Conservation (phyloP, 2,113 vertebrate species). For the Nibea coibor region DNA sequence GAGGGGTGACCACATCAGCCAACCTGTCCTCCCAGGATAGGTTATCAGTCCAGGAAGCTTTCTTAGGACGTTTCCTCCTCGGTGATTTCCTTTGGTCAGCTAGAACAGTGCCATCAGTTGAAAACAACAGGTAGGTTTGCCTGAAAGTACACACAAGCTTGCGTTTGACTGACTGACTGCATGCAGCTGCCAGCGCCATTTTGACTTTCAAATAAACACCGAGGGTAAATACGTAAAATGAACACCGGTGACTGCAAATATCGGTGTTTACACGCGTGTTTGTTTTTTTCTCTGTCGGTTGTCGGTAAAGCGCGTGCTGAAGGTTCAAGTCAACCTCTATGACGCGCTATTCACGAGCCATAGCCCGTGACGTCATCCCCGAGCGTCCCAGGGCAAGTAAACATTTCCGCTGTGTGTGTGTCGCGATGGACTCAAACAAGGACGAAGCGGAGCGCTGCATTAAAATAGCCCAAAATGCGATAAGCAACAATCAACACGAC, state of each 20-base stretch:
- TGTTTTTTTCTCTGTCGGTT: background rate
- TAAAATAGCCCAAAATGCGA: constrained; percentile 88
- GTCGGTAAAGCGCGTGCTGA: background rate
- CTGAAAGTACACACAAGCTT: background rate
- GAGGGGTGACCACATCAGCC: constrained; percentile 82
- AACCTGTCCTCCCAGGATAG: constrained; percentile 83
- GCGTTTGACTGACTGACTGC: constrained; percentile 37
- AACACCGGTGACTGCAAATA: background rate
- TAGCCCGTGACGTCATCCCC: constrained; percentile 54
- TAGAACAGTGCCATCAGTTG: background rate
- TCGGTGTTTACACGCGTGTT: background rate
- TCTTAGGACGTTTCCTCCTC: constrained; percentile 35
- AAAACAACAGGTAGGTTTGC: constrained; percentile 27
- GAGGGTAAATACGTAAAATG: background rate
- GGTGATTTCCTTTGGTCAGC: background rate
- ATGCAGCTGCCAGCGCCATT: constrained; percentile 43
- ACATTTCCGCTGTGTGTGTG: constrained; percentile 76
- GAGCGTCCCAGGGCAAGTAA: constrained; percentile 74
- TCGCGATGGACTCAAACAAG: constrained; percentile 98
- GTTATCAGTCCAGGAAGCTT: background rate
- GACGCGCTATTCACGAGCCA: constrained; percentile 46
- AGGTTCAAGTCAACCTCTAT: background rate
- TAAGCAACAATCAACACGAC: constrained; percentile 86
- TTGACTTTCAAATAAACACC: background rate
- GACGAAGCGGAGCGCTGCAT: constrained; percentile 97